Conservation (phyloP, 2,888 invertebrate genomes). For the Caenorhabditis imperialis region DNA sequence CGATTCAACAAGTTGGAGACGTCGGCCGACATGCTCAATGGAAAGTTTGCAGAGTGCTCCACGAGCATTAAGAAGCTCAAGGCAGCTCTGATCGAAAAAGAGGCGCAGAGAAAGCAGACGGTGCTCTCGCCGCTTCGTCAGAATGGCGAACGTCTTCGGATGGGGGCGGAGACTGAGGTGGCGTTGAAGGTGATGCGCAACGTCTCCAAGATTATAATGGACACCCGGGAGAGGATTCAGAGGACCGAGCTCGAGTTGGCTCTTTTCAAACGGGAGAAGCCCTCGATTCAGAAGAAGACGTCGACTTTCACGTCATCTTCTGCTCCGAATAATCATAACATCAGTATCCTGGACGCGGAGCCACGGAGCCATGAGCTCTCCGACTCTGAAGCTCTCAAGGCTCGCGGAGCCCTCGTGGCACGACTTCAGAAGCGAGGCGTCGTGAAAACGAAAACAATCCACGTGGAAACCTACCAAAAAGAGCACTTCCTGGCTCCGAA, state of each 20-base stretch:
- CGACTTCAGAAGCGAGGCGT: slow-evolving; percentile 28
- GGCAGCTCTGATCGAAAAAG: slow-evolving; percentile 15
- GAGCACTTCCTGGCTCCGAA: not conserved
- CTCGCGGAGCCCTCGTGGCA: slow-evolving; percentile 15
- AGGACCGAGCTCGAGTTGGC: slow-evolving; percentile 35
- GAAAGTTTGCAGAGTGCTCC: slow-evolving; percentile 32
- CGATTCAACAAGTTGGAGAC: slow-evolving; percentile 51
- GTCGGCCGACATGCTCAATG: slow-evolving; percentile 29
- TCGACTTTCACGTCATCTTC: not conserved
- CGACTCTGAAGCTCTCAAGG: slow-evolving; percentile 27
- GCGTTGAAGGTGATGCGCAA: slow-evolving; percentile 54
- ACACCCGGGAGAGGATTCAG: slow-evolving; percentile 40
- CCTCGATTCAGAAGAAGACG: not conserved
- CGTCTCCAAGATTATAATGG: slow-evolving; percentile 39
- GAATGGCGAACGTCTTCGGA: slow-evolving; percentile 26
- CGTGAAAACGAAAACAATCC: slow-evolving; percentile 27
- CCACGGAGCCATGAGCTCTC: too few relatives aligned
- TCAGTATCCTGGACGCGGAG: slow-evolving; percentile 22
- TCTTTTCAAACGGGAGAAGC: slow-evolving; percentile 22
- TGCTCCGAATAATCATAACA: not conserved
- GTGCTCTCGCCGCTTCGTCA: slow-evolving; percentile 39
- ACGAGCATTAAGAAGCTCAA: slow-evolving; percentile 29
- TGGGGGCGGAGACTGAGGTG: slow-evolving; percentile 24
- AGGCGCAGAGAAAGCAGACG: slow-evolving; percentile 21
- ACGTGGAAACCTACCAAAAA: slow-evolving; percentile 14